Base-by-base conservation (phyloP, 2,888 invertebrate species). In the Calameuta idolon region DNA sequence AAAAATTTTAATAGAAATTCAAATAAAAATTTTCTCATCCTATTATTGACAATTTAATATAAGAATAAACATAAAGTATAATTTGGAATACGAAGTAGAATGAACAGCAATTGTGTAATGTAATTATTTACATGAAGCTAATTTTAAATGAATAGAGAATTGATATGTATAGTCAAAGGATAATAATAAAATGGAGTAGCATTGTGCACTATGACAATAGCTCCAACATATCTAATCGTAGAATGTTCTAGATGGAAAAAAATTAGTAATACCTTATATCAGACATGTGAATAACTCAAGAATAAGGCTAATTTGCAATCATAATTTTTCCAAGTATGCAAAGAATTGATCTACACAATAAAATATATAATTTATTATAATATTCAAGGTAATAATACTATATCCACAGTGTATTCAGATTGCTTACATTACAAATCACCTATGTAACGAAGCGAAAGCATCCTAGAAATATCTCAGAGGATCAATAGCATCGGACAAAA, bases 51-150 rank as follows among this genome's bases (percentile, higher is more conserved):
- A 40, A 15, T 40, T 5, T 40, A 40, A 40, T 40, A 40, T 15
- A 5, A 15, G 9, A 74, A 74, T 74, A 82, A 75, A 23, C 1
- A 75, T 23, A 30, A 74, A 30, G 34, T 69, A 74, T 11, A 40
- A 37, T n/a, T 69, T 69, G 37, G 15, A 78, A 35, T 35, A 15
- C 15, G 33, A 23, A 34, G 74, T 69, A 69, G 23, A 12, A n/a
- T 75, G 74, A 73, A 80, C 30, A 34, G 15, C 23, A 55, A 5
- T 23, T 23, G 9, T 23, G 2, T 5, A 55, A 9, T 9, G 23
- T 23, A 55, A 55, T 55, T 23, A 2, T 55, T 55, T 55, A 23
- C 23, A 9, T 55, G 9, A 55, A 55, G 23, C 55, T 23, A 55
- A 9, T 23, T 55, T 55, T 23, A 55, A 23, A 55, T 55, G 55